A percentile compares a stretch with the other conserved stretches of the same genome.
These are phyloP conservation scores for Orthonyx spaldingii DNA, from an alignment of 2,113 vertebrate genomes.

Conservation along the genomic window DNA sequence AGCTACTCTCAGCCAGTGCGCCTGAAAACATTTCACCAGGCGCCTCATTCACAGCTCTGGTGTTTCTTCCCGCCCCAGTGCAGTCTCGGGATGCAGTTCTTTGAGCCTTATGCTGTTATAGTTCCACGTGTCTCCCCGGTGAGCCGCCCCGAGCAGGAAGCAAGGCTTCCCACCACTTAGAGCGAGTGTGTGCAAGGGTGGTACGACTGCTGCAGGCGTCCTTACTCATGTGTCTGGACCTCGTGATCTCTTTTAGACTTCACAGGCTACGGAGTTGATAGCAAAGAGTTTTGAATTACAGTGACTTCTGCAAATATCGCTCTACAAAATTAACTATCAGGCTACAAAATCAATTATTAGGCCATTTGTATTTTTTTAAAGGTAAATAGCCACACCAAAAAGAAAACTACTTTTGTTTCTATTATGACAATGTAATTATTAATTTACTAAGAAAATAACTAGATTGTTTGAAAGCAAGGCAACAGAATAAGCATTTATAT, in stretches of 20 bases:
- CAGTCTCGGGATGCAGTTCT: not conserved
- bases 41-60: accelerated
- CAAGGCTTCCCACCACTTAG: accelerated
- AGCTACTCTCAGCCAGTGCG: accelerated
- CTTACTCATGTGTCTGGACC: accelerated
- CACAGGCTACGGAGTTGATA: not conserved
- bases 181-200: accelerated
- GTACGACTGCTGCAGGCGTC: accelerated
- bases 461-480: not conserved
- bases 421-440: not conserved
- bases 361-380: not conserved
- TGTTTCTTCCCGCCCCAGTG: accelerated
- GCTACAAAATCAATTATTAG: not conserved
- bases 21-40: not conserved
- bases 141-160: accelerated
- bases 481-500: not conserved
- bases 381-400: not conserved
- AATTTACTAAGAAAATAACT: not conserved
- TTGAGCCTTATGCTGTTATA: accelerated
- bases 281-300: not conserved
- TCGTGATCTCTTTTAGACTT: not conserved
- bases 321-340: not conserved
- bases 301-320: not conserved
- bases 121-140: accelerated
- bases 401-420: not conserved